Percentiles rank a stretch among this genome's conserved stretches.
phyloP scores from a whole-genome alignment of 2,888 invertebrate genomes.

The Scaptomyza reducta region DNA sequence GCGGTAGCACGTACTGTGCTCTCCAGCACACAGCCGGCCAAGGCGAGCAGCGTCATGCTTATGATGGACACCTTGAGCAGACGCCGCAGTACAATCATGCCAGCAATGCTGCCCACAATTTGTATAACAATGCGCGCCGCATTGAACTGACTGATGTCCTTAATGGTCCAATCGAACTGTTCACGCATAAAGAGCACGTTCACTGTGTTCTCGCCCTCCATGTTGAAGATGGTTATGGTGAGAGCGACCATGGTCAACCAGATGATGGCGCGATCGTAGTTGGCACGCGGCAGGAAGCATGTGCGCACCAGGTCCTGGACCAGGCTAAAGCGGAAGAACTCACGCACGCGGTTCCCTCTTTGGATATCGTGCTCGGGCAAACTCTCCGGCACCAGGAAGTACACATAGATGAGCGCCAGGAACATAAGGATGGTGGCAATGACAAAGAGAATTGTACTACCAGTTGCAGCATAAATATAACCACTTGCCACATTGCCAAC shows the following conservation, averaged over 20 bases:
- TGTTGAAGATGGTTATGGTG: slow-evolving; percentile 80
- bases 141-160: slow-evolving; percentile 80
- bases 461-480: slow-evolving; percentile 85
- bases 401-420: slow-evolving; percentile 75
- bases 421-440: slow-evolving; percentile 72
- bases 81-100: slow-evolving; percentile 86
- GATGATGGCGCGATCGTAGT: slow-evolving; percentile 82
- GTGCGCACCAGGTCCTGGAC: slow-evolving; percentile 82
- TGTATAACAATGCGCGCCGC: slow-evolving; percentile 86
- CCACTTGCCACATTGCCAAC: slow-evolving; percentile 87
- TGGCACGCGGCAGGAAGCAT: slow-evolving; percentile 79
- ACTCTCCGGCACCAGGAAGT: slow-evolving; percentile 82
- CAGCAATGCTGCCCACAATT: slow-evolving; percentile 86
- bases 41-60: slow-evolving; percentile 78
- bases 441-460: slow-evolving; percentile 75
- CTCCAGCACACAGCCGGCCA: slow-evolving; percentile 81
- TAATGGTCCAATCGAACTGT: slow-evolving; percentile 82
- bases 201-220: slow-evolving; percentile 84
- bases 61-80: slow-evolving; percentile 80
- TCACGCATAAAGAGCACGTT: slow-evolving; percentile 85
- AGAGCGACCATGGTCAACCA: slow-evolving; percentile 83
- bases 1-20: slow-evolving; percentile 83
- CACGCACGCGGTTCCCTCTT: slow-evolving; percentile 78
- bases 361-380: slow-evolving; percentile 73
- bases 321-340: slow-evolving; percentile 82